Evolutionary conservation across 2,888 invertebrate species (phyloP).

Genomic region (Chaitophorus viminalis): DNA sequence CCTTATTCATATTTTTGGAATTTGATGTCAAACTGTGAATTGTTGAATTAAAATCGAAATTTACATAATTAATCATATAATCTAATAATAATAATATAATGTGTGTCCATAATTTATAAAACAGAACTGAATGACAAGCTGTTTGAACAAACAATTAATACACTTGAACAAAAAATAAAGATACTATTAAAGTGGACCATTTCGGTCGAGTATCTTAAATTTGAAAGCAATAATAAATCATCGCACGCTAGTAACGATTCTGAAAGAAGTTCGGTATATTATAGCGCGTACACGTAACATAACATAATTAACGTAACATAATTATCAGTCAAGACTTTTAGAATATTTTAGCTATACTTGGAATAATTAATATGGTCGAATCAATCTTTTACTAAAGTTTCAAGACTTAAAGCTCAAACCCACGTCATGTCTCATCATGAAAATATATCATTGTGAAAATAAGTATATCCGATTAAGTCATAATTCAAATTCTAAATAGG

Average conservation of each 20-base stretch:
- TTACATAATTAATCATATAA: background rate
- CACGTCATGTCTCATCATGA: background rate
- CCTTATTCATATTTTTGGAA: background rate
- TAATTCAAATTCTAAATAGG: background rate
- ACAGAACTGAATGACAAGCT: background rate
- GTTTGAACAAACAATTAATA: background rate
- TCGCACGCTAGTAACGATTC: background rate
- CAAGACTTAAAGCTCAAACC: background rate
- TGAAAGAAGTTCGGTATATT: background rate
- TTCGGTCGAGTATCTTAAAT: background rate
- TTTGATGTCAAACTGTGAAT: background rate
- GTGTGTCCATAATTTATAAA: background rate
- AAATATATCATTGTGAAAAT: background rate
- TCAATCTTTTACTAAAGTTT: background rate
- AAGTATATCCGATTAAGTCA: background rate
- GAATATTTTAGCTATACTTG: background rate
- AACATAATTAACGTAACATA: background rate
- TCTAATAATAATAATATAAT: background rate
- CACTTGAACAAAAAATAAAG: background rate
- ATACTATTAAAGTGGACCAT: background rate
- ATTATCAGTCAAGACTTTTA: background rate
- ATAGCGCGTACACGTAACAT: background rate
- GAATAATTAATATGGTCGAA: background rate
- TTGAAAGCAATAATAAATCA: conserved; percentile 1
- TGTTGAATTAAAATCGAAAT: background rate